These are phyloP conservation scores for Neopelma chrysocephalum DNA, from an alignment of 2,797 vertebrate genomes.

Conservation along the genomic window DNA sequence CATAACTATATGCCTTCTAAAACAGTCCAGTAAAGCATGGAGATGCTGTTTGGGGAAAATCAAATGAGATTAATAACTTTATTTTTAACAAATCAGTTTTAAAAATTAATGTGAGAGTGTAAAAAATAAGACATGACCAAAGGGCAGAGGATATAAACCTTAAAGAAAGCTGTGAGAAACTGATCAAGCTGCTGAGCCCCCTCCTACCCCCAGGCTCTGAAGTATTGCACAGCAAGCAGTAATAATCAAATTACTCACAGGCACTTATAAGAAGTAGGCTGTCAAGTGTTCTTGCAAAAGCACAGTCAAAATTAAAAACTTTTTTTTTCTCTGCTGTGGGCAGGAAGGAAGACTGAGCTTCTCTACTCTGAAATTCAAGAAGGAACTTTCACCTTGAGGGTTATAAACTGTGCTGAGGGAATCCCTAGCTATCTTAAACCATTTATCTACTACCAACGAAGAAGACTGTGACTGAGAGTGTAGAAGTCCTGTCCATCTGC, in stretches of 20 bases:
- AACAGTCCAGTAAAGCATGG: neutral
- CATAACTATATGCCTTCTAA: rapidly evolving
- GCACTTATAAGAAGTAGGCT: neutral
- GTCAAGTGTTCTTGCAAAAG: rapidly evolving
- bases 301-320: neutral
- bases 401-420: neutral
- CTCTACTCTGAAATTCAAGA: neutral
- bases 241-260: neutral
- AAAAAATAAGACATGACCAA: neutral
- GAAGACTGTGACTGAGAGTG: neutral
- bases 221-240: neutral
- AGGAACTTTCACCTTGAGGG: neutral
- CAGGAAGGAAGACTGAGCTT: neutral
- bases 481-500: rapidly evolving
- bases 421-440: neutral
- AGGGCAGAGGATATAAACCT: neutral
- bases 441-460: neutral
- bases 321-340: neutral
- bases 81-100: neutral
- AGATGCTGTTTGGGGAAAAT: neutral
- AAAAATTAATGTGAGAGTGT: neutral
- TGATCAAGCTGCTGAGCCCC: neutral
- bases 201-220: neutral
- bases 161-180: neutral
- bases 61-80: neutral